phyloP scores from a whole-genome alignment of 2,888 invertebrate genomes.

The Chrysolina oricalcia region DNA sequence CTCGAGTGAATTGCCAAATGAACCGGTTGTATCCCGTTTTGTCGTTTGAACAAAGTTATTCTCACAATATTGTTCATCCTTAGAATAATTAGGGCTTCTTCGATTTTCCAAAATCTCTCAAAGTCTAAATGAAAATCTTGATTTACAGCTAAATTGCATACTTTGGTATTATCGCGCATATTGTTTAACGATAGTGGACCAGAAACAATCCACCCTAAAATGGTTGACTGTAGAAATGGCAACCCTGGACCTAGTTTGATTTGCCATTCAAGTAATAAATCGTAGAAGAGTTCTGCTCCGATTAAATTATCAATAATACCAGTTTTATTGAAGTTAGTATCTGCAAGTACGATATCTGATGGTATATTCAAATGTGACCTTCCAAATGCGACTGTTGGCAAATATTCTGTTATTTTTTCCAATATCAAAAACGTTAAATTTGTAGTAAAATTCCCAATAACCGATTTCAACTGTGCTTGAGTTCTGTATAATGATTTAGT shows the following conservation, averaged over 20 bases:
- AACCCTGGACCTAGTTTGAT: background rate
- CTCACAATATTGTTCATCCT: background rate
- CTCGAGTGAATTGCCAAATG: slow-evolving; percentile 4
- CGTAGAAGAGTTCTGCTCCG: background rate
- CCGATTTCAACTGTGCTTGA: background rate
- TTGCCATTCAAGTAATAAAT: background rate
- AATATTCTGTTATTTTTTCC: background rate
- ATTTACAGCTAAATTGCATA: background rate
- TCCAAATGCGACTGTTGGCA: background rate
- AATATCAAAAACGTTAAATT: slow-evolving; percentile 8
- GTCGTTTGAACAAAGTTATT: slow-evolving; percentile 8
- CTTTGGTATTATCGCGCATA: background rate
- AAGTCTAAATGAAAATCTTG: background rate
- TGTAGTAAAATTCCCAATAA: background rate
- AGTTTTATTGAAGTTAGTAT: background rate
- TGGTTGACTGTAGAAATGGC: background rate
- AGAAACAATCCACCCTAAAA: slow-evolving; percentile 13
- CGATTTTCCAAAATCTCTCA: slow-evolving; percentile 7
- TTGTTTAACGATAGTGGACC: background rate
- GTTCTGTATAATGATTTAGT: background rate
- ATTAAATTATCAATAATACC: background rate
- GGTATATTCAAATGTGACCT: background rate
- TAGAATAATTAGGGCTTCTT: background rate
- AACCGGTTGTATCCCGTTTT: background rate
- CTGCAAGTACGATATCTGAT: slow-evolving; percentile 1